Percentiles rank a stretch among this genome's conserved stretches.
These are phyloP conservation scores for Indicator maculatus DNA, from an alignment of 2,113 vertebrate genomes.

Conservation along the genomic window DNA sequence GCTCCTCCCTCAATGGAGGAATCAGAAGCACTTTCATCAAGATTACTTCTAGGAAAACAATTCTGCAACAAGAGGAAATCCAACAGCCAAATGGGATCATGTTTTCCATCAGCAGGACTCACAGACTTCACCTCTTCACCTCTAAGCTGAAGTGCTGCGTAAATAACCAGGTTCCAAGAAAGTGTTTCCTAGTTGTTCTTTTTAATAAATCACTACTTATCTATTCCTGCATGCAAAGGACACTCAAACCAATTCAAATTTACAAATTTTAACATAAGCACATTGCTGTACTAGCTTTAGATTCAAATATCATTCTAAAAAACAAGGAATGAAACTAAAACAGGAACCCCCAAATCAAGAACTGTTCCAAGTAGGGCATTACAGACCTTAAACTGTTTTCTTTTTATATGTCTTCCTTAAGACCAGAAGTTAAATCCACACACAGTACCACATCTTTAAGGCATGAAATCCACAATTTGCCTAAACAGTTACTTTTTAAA, in stretches of 20 bases:
- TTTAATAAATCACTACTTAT: slow-evolving; percentile 24
- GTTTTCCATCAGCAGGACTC: background rate
- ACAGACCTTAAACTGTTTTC: background rate
- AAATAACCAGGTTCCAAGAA: slow-evolving; percentile 40
- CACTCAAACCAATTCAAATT: background rate
- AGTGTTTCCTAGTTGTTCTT: slow-evolving; percentile 36
- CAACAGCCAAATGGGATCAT: background rate
- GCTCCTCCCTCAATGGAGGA: background rate
- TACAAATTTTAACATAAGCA: slow-evolving; percentile 26
- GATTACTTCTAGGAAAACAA: background rate
- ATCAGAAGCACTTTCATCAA: background rate
- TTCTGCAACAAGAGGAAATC: background rate
- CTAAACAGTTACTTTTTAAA: background rate
- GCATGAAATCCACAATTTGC: background rate
- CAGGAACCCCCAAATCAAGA: background rate
- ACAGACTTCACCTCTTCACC: background rate
- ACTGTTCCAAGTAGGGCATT: background rate
- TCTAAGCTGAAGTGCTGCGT: background rate
- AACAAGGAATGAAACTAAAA: background rate
- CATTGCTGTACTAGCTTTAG: background rate
- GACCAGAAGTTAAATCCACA: background rate
- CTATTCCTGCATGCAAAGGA: slow-evolving; percentile 40
- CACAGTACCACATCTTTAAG: background rate
- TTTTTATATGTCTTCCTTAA: background rate
- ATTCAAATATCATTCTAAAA: background rate